phyloP scores from a whole-genome alignment of 2,888 invertebrate genomes.

The Callimorpha dominula region DNA sequence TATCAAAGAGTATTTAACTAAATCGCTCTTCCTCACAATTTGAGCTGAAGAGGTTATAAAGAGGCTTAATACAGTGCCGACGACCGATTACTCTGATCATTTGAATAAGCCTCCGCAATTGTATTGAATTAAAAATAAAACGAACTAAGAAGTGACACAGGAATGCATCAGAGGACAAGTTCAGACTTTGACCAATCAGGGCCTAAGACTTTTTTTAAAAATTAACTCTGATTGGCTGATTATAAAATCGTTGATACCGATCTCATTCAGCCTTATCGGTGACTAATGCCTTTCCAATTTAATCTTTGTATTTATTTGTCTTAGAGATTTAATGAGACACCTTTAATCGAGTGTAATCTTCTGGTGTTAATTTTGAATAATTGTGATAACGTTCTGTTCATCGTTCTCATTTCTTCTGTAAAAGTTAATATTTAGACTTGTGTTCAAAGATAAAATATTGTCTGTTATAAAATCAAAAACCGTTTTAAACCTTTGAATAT shows the following conservation, averaged over 20 bases:
- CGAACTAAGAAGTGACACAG: conserved; percentile 41
- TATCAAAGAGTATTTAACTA: neutral
- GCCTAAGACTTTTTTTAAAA: conserved; percentile 24
- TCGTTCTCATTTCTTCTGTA: neutral
- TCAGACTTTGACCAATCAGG: conserved; percentile 45
- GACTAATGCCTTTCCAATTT: conserved; percentile 36
- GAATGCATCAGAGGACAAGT: conserved; percentile 49
- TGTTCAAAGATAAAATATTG: neutral
- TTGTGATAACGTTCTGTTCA: neutral
- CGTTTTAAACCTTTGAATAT: neutral
- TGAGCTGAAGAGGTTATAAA: conserved; percentile 46
- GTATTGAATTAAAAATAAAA: conserved; percentile 59
- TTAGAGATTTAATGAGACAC: conserved; percentile 44
- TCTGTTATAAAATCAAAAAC: neutral
- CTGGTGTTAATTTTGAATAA: neutral
- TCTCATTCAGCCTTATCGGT: conserved; percentile 26
- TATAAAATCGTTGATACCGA: conserved; percentile 29
- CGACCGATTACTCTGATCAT: conserved; percentile 71
- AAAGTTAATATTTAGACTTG: conserved; percentile 2
- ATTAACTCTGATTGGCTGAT: conserved; percentile 38
- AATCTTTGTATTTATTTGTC: conserved; percentile 48
- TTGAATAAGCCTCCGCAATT: conserved; percentile 73
- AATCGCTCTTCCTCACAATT: conserved; percentile 45
- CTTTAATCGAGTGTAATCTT: neutral
- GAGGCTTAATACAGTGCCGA: conserved; percentile 65